phyloP scores from a whole-genome alignment of 1,140 invertebrate genomes.

The Drosophila orosa region DNA sequence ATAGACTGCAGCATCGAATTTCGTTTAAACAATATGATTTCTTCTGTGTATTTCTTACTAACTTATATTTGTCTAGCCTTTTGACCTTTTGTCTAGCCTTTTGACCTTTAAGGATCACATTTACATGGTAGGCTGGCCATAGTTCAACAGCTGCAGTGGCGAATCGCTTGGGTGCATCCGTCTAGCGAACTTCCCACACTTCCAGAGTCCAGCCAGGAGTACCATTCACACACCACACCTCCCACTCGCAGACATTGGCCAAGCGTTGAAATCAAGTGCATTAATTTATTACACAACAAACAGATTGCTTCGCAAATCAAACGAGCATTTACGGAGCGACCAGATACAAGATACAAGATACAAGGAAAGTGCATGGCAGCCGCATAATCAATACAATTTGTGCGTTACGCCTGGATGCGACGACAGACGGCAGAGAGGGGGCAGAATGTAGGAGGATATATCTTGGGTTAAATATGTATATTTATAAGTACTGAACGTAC shows the following conservation, averaged over 20 bases:
- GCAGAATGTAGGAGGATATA: not conserved
- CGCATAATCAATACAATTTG: conserved; percentile 70
- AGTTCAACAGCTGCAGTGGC: conserved; percentile 21
- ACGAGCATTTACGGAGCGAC: conserved; percentile 58
- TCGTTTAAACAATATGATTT: too few species aligned
- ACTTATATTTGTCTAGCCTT: too few species aligned
- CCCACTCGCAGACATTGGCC: conserved; percentile 35
- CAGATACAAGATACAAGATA: conserved; percentile 36
- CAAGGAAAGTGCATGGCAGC: conserved; percentile 59
- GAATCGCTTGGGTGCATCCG: conserved; percentile 9
- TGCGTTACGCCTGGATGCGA: conserved; percentile 56
- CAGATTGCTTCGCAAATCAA: conserved; percentile 78
- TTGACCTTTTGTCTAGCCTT: not conserved
- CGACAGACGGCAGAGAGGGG: conserved; percentile 22
- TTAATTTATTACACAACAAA: conserved; percentile 78
- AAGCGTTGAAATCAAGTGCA: conserved; percentile 75
- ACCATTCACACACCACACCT: not conserved
- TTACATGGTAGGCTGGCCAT: not conserved
- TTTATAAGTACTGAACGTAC: conserved; percentile 9
- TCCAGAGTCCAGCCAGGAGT: not conserved
- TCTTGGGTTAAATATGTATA: not conserved
- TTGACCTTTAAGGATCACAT: conserved; percentile 32
- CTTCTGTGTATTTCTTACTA: too few species aligned
- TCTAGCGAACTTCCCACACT: not conserved
- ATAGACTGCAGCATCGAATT: too few species aligned